Conservation (phyloP, 30 jellyfish, hydroid and myxozoan species). For the Mastigias papua region DNA sequence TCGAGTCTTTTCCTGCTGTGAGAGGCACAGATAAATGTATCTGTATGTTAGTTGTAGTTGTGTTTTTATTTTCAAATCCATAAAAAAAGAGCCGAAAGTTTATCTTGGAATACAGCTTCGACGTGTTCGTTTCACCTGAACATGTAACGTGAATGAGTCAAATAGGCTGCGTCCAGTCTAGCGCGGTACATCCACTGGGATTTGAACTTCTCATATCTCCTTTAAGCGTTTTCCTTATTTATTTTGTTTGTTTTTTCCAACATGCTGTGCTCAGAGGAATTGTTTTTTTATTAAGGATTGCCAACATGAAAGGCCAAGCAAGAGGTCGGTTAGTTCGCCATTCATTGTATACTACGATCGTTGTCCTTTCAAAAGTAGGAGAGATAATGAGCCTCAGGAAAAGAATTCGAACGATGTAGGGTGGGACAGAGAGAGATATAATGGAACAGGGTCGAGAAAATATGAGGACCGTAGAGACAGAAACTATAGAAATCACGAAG, state of each 20-base stretch:
- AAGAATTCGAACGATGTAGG: background rate
- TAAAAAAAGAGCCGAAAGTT: too few species aligned
- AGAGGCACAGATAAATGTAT: too few species aligned
- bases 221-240: background rate
- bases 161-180: too few species aligned
- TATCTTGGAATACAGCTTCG: too few species aligned
- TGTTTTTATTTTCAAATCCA: too few species aligned
- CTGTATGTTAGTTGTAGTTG: too few species aligned
- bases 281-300: conserved; percentile 47
- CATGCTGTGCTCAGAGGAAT: background rate
- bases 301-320: conserved; percentile 14
- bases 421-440: background rate
- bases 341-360: conserved; percentile 67
- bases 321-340: conserved; percentile 42
- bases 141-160: too few species aligned
- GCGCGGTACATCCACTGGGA: too few species aligned
- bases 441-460: background rate
- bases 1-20: too few species aligned
- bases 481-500: background rate
- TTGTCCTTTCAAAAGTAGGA: conserved; percentile 36
- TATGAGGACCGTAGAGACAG: background rate
- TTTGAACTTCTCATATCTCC: background rate
- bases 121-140: too few species aligned
- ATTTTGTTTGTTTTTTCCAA: background rate
- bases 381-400: background rate